Evolutionary conservation across 2,888 invertebrate genomes (phyloP).

Genomic region (Malthinus flaveolus): DNA sequence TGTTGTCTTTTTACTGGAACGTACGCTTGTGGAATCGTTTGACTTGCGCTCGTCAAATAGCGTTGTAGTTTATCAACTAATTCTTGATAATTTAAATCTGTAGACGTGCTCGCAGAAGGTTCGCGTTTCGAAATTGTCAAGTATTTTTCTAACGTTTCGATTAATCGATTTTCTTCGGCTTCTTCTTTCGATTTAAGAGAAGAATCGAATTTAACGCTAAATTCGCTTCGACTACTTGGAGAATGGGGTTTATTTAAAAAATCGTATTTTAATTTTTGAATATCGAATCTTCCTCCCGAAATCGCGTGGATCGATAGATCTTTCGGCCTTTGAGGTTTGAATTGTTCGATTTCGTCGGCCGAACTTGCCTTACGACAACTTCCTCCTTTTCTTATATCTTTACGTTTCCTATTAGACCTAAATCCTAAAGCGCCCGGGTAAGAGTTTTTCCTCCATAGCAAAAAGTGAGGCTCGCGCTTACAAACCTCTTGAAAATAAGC

Average conservation of each 20-base stretch:
- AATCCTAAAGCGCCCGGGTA: constrained; percentile 73
- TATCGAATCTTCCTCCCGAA: constrained; percentile 67
- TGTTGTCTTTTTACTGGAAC: constrained; percentile 21
- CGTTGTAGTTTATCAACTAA: constrained; percentile 66
- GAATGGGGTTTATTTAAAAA: constrained; percentile 62
- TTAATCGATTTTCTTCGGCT: constrained; percentile 61
- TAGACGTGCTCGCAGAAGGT: constrained; percentile 16
- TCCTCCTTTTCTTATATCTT: constrained; percentile 65
- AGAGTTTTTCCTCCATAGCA: constrained; percentile 82
- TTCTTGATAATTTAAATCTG: constrained; percentile 62
- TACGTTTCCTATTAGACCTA: constrained; percentile 60
- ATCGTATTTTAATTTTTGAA: constrained; percentile 69
- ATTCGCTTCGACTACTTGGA: constrained; percentile 28
- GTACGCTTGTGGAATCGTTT: constrained; percentile 25
- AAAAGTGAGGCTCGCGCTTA: constrained; percentile 73
- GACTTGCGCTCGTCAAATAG: constrained; percentile 54
- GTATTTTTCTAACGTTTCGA: constrained; percentile 69
- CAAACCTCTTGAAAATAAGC: constrained; percentile 85
- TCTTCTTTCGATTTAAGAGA: constrained; percentile 43
- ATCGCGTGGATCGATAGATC: constrained; percentile 46
- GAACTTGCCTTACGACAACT: constrained; percentile 70
- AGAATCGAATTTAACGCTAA: constrained; percentile 33
- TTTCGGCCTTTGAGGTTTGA: constrained; percentile 56
- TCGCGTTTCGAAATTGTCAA: constrained; percentile 59
- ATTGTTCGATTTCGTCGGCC: constrained; percentile 65